These are phyloP conservation scores for Diadegma fenestrale DNA, from an alignment of 2,888 invertebrate genomes.

Conservation along the genomic window DNA sequence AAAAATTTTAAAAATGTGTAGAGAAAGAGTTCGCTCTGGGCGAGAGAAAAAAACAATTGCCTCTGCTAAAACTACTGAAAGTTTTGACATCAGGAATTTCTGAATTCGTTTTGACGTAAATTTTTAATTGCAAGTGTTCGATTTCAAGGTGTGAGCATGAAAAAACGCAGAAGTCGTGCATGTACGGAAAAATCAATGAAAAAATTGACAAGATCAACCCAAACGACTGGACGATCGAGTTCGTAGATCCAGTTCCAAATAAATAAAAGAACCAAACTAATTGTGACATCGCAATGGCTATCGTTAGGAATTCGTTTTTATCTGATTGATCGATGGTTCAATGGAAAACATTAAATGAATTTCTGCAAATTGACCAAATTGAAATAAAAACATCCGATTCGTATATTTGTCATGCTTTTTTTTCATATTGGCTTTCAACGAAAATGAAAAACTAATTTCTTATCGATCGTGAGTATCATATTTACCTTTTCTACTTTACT, in stretches of 20 bases:
- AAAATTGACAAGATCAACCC: too few relatives aligned
- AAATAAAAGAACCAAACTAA: too few relatives aligned
- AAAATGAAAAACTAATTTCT: conserved; percentile 16
- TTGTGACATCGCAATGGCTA: too few relatives aligned
- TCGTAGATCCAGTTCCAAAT: too few relatives aligned
- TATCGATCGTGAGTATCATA: conserved; percentile 36
- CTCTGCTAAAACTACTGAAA: background rate
- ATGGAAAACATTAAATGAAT: background rate
- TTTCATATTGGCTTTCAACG: background rate
- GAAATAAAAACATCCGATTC: background rate
- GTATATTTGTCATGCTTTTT: background rate
- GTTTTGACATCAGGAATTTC: background rate
- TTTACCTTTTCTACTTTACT: conserved; percentile 89
- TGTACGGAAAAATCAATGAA: too few relatives aligned
- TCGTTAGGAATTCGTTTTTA: too few relatives aligned
- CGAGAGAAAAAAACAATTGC: background rate
- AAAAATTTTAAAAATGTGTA: too few relatives aligned
- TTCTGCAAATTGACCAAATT: background rate
- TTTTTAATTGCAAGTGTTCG: background rate
- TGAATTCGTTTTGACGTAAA: background rate
- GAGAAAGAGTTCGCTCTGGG: background rate
- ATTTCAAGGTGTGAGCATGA: too few relatives aligned
- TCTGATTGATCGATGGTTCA: too few relatives aligned
- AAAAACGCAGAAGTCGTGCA: too few relatives aligned
- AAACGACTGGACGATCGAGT: too few relatives aligned